These are phyloP conservation scores for Rapana venosa DNA, from an alignment of 2,888 invertebrate genomes.

Conservation along the genomic window DNA sequence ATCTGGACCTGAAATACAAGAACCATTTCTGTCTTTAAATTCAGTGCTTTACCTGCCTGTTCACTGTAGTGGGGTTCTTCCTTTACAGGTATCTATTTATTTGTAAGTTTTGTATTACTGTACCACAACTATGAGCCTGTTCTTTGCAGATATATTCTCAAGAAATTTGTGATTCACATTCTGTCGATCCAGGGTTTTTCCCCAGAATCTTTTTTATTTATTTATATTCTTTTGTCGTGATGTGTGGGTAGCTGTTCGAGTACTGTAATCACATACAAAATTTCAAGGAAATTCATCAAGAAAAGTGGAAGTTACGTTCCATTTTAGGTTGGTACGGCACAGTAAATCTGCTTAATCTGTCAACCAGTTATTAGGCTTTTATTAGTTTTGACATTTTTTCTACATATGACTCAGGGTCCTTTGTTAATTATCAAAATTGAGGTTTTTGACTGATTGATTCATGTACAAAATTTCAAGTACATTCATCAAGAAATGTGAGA, in stretches of 20 bases:
- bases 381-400: too few species aligned
- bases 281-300: background rate
- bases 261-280: background rate
- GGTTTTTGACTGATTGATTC: background rate
- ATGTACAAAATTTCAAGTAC: background rate
- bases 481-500: background rate
- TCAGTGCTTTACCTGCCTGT: background rate
- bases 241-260: background rate
- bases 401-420: background rate
- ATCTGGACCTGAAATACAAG: background rate
- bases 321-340: too few species aligned
- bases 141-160: background rate
- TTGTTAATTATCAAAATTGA: background rate
- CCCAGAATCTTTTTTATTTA: background rate
- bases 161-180: background rate
- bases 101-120: background rate
- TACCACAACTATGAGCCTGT: background rate
- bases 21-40: background rate
- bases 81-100: background rate
- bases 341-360: too few species aligned
- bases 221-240: background rate
- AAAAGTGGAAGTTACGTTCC: background rate
- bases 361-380: too few species aligned
- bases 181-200: background rate
- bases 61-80: background rate